Conservation (phyloP, 2,797 vertebrate genomes). For the Peromyscus melanophrys region DNA sequence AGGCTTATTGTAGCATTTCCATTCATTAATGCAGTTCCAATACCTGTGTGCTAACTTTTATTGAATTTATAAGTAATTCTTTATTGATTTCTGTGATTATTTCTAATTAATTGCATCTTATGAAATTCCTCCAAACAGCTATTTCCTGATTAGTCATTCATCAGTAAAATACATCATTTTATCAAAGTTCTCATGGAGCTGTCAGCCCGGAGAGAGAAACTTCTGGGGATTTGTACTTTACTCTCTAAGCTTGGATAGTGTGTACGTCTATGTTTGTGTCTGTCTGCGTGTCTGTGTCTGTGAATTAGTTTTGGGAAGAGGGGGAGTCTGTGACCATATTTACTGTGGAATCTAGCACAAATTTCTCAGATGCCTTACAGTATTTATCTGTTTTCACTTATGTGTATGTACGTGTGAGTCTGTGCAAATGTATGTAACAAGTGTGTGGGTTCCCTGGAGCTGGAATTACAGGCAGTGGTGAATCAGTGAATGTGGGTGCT, state of each 20-base stretch:
- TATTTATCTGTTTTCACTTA: neutral
- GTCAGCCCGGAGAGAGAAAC: neutral
- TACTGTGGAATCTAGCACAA: neutral
- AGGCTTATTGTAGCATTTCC: neutral
- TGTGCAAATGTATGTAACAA: neutral
- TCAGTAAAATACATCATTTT: slow-evolving; percentile 43
- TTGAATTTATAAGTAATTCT: neutral
- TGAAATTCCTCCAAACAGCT: slow-evolving; percentile 50
- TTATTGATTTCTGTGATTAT: slow-evolving; percentile 65
- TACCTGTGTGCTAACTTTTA: neutral
- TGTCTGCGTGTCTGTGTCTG: neutral
- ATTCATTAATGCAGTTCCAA: neutral
- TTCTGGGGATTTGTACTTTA: neutral
- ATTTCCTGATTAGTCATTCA: slow-evolving; percentile 48
- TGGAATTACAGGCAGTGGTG: no score
- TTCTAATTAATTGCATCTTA: slow-evolving; percentile 55
- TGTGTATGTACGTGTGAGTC: neutral
- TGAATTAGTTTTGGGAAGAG: neutral
- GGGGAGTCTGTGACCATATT: neutral
- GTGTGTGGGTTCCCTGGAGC: neutral
- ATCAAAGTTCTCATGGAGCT: slow-evolving; percentile 4
- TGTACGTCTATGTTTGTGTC: neutral
- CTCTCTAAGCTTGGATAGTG: neutral
- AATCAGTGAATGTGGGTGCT: neutral
- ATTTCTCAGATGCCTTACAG: neutral